Percentiles rank a stretch among this genome's conserved stretches.
Evolutionary conservation across 1,140 invertebrate species (phyloP).

Genomic region (Heterodera carotae): DNA sequence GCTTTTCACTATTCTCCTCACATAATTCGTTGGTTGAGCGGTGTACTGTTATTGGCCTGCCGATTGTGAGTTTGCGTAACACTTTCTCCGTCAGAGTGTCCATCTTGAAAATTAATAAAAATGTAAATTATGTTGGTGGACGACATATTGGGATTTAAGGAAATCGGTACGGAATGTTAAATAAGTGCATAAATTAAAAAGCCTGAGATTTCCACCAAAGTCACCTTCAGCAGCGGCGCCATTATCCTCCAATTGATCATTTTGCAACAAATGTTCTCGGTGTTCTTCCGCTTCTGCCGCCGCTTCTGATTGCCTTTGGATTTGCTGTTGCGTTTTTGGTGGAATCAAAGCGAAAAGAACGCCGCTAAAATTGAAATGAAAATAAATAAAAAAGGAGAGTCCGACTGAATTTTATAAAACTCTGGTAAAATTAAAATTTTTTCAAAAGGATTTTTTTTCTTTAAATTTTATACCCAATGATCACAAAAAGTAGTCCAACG

Average conservation of each 20-base stretch:
- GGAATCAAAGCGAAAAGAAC: conserved; percentile 47
- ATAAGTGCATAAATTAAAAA: too few relatives aligned
- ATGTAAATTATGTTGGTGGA: background rate
- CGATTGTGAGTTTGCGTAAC: background rate
- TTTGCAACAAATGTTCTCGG: background rate
- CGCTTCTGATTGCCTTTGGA: conserved; percentile 1
- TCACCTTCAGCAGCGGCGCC: background rate
- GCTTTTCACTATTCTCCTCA: background rate
- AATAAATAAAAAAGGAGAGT: too few relatives aligned
- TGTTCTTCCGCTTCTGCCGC: conserved; percentile 7
- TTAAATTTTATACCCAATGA: conserved; percentile 60
- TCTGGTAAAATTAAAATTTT: background rate
- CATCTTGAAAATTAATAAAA: background rate
- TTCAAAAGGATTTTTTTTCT: background rate
- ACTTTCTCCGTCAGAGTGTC: background rate
- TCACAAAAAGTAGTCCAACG: conserved; percentile 65
- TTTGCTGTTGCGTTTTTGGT: conserved; percentile 27
- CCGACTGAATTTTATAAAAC: background rate
- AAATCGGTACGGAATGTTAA: too few relatives aligned
- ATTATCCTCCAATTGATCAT: conserved; percentile 1
- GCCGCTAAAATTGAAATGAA: conserved; percentile 40
- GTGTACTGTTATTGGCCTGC: background rate
- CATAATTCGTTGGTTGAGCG: background rate
- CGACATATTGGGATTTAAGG: too few relatives aligned
- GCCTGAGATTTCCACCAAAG: background rate